Percentiles rank a stretch among this genome's conserved stretches.
phyloP scores from a whole-genome alignment of 2,113 vertebrate genomes.

The Petroica traversi region DNA sequence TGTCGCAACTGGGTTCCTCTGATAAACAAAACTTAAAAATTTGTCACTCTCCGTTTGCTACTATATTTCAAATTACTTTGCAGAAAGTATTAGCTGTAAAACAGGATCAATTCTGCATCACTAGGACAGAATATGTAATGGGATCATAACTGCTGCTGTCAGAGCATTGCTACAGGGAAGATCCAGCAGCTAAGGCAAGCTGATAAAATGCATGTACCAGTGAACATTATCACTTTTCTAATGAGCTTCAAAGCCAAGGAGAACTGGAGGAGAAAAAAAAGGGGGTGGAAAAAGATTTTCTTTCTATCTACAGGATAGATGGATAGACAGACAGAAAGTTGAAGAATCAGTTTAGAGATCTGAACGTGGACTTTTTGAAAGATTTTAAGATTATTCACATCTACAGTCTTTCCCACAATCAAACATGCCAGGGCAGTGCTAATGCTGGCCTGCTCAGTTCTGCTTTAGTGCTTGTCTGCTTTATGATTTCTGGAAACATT shows the following conservation, averaged over 20 bases:
- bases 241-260: background rate
- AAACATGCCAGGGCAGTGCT: background rate
- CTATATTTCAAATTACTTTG: background rate
- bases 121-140: background rate
- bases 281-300: background rate
- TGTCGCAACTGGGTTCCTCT: background rate
- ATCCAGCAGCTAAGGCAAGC: background rate
- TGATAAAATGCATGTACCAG: background rate
- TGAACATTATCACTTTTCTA: background rate
- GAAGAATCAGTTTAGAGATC: background rate
- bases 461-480: background rate
- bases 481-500: background rate
- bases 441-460: background rate
- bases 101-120: background rate
- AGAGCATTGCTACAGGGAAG: background rate
- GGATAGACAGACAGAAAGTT: background rate
- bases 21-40: background rate
- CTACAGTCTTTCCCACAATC: background rate
- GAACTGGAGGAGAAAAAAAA: background rate
- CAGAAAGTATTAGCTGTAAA: background rate
- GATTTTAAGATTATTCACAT: background rate
- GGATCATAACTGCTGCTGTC: background rate
- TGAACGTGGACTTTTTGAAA: fast-evolving
- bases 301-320: background rate
- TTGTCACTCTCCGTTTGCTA: background rate